Evolutionary conservation across 30 jellyfish, hydroid and myxozoan genomes (phyloP).

Genomic region (Catostylus mosaicus): DNA sequence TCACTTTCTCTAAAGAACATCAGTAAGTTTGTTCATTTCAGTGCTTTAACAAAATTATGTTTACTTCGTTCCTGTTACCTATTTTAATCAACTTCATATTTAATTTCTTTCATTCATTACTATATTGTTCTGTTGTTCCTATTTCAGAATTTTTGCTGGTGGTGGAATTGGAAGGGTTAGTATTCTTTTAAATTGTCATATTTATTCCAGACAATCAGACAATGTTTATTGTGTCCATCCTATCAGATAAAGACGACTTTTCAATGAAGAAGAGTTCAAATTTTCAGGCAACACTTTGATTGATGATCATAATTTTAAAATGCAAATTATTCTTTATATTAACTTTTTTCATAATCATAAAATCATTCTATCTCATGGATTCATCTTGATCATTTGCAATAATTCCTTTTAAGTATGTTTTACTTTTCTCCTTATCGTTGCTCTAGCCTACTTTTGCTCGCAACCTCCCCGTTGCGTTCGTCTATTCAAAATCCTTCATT

Average conservation of each 20-base stretch:
- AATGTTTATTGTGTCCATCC: too few species aligned
- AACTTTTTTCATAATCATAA: too few species aligned
- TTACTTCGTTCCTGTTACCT: not conserved
- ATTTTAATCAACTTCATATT: not conserved
- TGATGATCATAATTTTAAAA: too few species aligned
- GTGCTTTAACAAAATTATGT: not conserved
- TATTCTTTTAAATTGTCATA: not conserved
- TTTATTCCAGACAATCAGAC: too few species aligned
- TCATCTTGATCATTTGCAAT: too few species aligned
- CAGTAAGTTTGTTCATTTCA: slow-evolving; percentile 54
- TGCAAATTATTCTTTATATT: too few species aligned
- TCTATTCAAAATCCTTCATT: not conserved
- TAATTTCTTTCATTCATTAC: not conserved
- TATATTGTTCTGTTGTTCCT: not conserved
- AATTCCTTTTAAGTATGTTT: too few species aligned
- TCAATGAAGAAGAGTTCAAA: too few species aligned
- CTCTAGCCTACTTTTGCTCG: not conserved
- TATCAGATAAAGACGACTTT: too few species aligned
- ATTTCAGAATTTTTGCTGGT: slow-evolving; percentile 67
- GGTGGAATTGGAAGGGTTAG: slow-evolving; percentile 72
- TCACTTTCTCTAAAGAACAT: slow-evolving; percentile 87
- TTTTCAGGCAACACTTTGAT: too few species aligned
- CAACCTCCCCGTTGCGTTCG: too few species aligned
- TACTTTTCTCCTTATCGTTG: not conserved
- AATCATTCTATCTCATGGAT: too few species aligned